Percentiles rank a stretch among this genome's conserved stretches.
These are phyloP conservation scores for Cephonodes hylas DNA, from an alignment of 2,888 invertebrate genomes.

Conservation along the genomic window DNA sequence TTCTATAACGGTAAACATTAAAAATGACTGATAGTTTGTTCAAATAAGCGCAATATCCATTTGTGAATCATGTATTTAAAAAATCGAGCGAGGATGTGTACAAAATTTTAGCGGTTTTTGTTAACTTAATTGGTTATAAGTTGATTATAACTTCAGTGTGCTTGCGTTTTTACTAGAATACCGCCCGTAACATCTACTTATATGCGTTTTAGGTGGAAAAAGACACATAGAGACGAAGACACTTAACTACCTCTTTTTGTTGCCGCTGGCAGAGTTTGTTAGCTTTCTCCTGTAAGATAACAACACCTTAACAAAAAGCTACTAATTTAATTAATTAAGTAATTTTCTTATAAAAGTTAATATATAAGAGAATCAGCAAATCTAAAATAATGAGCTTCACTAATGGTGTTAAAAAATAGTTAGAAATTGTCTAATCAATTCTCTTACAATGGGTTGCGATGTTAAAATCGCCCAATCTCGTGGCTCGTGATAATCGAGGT, in stretches of 20 bases:
- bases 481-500: slow-evolving; percentile 55
- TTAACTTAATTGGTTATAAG: slow-evolving; percentile 22
- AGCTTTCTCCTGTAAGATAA: too few relatives aligned
- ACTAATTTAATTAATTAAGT: too few relatives aligned
- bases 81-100: background rate
- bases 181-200: too few relatives aligned
- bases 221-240: too few relatives aligned
- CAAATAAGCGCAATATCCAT: background rate
- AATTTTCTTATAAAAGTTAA: too few relatives aligned
- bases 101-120: background rate
- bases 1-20: slow-evolving; percentile 51
- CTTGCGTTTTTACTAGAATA: too few relatives aligned
- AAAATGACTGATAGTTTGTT: background rate
- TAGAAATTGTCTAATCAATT: background rate
- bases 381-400: background rate
- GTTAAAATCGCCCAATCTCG: slow-evolving; percentile 44
- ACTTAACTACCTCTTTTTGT: too few relatives aligned
- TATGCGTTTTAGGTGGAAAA: too few relatives aligned
- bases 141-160: too few relatives aligned
- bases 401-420: background rate
- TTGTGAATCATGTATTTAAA: background rate
- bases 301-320: too few relatives aligned
- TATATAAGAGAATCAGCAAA: too few relatives aligned
- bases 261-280: too few relatives aligned
- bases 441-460: slow-evolving; percentile 29